Evolutionary conservation across 2,888 invertebrate genomes (phyloP).

Genomic region (Oxycera nigricornis): DNA sequence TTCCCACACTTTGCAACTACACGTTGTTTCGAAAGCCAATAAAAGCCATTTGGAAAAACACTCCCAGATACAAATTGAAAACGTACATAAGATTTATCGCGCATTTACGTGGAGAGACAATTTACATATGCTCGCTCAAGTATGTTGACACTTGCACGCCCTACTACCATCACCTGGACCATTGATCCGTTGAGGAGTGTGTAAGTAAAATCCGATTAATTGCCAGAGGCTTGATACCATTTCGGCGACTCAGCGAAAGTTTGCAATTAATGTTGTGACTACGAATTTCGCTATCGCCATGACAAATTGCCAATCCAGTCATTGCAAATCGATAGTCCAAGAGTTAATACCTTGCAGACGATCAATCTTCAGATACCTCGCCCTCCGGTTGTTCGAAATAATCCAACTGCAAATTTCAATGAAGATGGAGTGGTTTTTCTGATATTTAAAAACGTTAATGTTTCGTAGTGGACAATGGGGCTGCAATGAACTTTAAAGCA

Average conservation of each 20-base stretch:
- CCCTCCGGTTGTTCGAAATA: too few species aligned
- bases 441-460: too few species aligned
- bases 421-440: too few species aligned
- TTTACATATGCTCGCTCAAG: background rate
- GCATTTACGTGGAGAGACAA: background rate
- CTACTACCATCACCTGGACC: background rate
- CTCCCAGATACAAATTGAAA: background rate
- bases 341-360: background rate
- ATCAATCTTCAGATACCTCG: too few species aligned
- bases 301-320: background rate
- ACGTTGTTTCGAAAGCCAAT: too few species aligned
- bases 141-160: background rate
- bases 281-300: background rate
- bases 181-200: too few species aligned
- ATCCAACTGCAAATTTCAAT: too few species aligned
- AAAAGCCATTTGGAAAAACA: too few species aligned
- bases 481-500: too few species aligned
- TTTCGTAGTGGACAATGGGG: too few species aligned
- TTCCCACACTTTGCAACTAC: too few species aligned
- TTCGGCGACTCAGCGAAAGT: background rate
- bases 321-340: background rate
- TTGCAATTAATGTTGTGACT: conserved; percentile 9
- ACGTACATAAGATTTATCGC: background rate
- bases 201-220: background rate
- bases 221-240: background rate